A percentile compares a stretch with the other conserved stretches of the same genome.
Conservation (phyloP, 2,113 vertebrate genomes). For the Tylochromis polylepis region DNA sequence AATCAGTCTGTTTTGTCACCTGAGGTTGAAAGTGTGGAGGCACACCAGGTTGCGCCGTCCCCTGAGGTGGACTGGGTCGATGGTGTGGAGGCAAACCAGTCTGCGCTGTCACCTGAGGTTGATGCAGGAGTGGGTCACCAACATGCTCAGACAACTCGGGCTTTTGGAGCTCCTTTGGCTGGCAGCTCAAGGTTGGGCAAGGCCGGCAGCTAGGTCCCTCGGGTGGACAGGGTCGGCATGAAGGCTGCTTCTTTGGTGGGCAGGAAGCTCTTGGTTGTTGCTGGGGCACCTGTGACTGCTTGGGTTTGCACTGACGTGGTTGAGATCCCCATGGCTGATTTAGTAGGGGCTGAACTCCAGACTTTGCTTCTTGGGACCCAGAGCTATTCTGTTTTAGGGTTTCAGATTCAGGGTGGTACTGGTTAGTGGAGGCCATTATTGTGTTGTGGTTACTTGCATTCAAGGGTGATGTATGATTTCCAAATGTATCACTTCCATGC, state of each 20-base stretch:
- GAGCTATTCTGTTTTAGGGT: background rate
- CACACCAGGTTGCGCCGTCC: background rate
- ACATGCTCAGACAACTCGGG: background rate
- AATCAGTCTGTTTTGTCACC: accelerated
- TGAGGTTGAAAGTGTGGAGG: accelerated
- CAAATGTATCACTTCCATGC: background rate
- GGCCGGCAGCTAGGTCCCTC: background rate
- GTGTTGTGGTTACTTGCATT: background rate
- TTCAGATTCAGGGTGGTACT: background rate
- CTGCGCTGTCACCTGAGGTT: background rate
- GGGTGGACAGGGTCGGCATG: background rate
- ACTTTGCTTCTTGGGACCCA: background rate
- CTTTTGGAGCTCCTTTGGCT: background rate
- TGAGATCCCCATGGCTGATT: background rate
- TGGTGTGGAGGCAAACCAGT: background rate
- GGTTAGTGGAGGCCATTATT: too few species aligned
- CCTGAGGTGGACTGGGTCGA: too few species aligned
- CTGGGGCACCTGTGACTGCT: background rate
- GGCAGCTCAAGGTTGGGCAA: background rate
- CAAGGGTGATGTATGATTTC: background rate
- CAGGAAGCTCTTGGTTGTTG: background rate
- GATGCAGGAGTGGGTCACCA: background rate
- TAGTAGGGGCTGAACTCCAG: background rate
- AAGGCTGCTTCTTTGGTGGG: background rate
- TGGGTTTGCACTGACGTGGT: background rate